These are phyloP conservation scores for Trisateles emortualis DNA, from an alignment of 2,888 invertebrate genomes.

Conservation along the genomic window DNA sequence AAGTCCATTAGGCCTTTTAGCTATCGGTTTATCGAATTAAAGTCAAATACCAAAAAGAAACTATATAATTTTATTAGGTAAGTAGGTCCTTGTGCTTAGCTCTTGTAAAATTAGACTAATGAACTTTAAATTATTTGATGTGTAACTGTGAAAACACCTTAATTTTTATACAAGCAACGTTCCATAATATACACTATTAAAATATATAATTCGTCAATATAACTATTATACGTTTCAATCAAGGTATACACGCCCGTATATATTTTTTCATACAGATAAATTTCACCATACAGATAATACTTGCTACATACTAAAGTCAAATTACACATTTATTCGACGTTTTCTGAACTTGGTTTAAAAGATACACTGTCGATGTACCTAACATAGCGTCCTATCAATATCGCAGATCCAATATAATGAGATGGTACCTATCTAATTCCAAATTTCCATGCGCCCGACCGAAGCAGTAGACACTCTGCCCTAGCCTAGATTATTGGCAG, in stretches of 20 bases:
- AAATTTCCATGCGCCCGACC: constrained; percentile 61
- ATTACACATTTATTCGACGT: constrained; percentile 44
- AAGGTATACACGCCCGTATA: constrained; percentile 24
- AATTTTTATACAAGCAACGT: constrained; percentile 14
- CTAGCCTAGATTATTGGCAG: constrained; percentile 60
- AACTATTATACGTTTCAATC: constrained; percentile 20
- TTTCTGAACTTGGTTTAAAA: constrained; percentile 35
- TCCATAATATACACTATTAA: constrained; percentile 7
- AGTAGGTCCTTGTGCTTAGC: no score
- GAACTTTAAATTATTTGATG: no score
- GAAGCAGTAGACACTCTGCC: constrained; percentile 65
- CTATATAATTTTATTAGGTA: no score
- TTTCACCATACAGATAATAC: constrained; percentile 48
- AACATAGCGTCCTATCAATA: constrained; percentile 62
- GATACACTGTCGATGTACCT: constrained; percentile 44
- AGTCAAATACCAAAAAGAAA: no score
- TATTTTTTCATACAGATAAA: constrained; percentile 30
- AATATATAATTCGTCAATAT: constrained; percentile 2
- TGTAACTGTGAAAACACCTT: constrained; percentile 1
- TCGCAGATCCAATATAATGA: constrained; percentile 58
- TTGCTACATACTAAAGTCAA: constrained; percentile 51
- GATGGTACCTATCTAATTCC: constrained; percentile 55
- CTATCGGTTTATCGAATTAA: no score
- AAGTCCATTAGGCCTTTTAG: no score
- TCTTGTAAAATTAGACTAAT: no score